These are phyloP conservation scores for Anarhynchus alexandrinus DNA, from an alignment of 2,113 vertebrate species.

Conservation along the genomic window DNA sequence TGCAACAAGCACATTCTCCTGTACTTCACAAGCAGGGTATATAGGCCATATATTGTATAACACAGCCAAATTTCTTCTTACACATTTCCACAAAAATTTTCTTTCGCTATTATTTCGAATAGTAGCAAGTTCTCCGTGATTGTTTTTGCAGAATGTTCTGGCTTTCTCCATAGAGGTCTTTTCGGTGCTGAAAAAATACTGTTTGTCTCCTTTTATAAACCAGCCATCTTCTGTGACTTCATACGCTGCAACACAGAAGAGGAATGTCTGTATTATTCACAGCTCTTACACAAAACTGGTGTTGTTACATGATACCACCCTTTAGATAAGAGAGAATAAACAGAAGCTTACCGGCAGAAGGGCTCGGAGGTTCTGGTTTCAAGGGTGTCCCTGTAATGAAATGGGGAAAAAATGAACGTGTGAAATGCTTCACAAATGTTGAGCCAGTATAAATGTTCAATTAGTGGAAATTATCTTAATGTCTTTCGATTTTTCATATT, in stretches of 20 bases:
- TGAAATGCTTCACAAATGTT: not conserved
- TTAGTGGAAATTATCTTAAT: not conserved
- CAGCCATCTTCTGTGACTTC: constrained; percentile 86
- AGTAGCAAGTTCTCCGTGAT: constrained; percentile 82
- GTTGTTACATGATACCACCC: not conserved
- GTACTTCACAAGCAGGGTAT: not conserved
- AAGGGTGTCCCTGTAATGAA: constrained; percentile 77
- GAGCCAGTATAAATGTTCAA: not conserved
- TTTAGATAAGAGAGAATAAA: not conserved
- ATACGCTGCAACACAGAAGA: constrained; percentile 69
- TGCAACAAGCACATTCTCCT: not conserved
- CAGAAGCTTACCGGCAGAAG: constrained; percentile 70
- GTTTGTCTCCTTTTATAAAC: constrained; percentile 82
- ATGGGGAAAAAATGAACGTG: not conserved
- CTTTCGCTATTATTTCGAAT: constrained; percentile 82
- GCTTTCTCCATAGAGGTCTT: constrained; percentile 80
- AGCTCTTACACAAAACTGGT: not conserved
- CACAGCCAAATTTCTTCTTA: constrained; percentile 61
- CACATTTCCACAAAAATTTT: constrained; percentile 88
- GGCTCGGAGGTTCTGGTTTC: constrained; percentile 76
- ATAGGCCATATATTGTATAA: not conserved
- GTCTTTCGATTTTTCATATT: not conserved
- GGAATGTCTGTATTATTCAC: not conserved
- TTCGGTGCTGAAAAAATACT: constrained; percentile 85
- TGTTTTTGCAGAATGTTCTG: constrained; percentile 81